Percentiles rank a stretch among this genome's conserved stretches.
Conservation (phyloP, 2,797 vertebrate species). For the Benthosema pterotum region DNA sequence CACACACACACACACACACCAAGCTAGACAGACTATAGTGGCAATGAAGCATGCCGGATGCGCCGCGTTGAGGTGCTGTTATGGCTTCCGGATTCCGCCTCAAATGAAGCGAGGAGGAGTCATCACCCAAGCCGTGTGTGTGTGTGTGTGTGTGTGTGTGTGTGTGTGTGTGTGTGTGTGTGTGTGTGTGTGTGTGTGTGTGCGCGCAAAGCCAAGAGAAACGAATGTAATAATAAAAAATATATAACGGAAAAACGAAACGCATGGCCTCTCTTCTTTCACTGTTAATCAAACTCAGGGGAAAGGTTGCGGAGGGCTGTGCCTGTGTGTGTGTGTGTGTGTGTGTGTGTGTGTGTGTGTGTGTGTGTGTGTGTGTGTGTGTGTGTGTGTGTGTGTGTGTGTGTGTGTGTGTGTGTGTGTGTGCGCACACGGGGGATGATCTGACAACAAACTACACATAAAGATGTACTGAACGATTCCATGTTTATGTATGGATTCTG, state of each 20-base stretch:
- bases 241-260: background rate
- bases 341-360: background rate
- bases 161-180: too few species aligned
- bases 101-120: conserved; percentile 74
- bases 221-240: background rate
- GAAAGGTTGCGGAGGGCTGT: conserved; percentile 9
- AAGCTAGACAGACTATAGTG: background rate
- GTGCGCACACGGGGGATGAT: too few species aligned
- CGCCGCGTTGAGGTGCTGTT: conserved; percentile 69
- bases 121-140: conserved; percentile 70
- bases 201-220: background rate
- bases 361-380: background rate
- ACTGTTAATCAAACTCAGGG: conserved; percentile 47
- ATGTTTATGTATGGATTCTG: conserved; percentile 77
- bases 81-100: conserved; percentile 72
- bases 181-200: too few species aligned
- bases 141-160: conserved; percentile 30
- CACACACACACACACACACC: background rate
- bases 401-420: background rate
- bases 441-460: too few species aligned
- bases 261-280: conserved; percentile 10
- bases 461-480: conserved; percentile 63
- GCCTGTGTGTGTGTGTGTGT: conserved; percentile 2
- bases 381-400: background rate
- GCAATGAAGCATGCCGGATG: conserved; percentile 66